Conservation (phyloP, 2,113 vertebrate species). For the Artemisiospiza belli region DNA sequence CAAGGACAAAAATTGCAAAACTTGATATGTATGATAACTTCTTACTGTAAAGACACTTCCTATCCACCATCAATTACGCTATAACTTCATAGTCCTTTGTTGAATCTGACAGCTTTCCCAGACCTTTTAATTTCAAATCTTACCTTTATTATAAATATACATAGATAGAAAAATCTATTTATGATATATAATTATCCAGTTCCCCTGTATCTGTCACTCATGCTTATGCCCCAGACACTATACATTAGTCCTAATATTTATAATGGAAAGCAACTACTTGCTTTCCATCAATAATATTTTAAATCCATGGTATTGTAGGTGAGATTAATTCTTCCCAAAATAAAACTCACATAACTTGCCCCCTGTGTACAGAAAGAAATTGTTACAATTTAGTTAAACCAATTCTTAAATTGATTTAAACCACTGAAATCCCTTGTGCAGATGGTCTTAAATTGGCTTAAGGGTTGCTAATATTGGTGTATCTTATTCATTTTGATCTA, state of each 20-base stretch:
- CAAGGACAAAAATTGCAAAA: background rate
- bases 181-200: background rate
- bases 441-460: constrained; percentile 17
- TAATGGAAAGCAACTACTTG: background rate
- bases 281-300: background rate
- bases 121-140: background rate
- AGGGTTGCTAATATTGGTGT: background rate
- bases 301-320: background rate
- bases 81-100: background rate
- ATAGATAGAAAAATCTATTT: background rate
- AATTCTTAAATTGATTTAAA: constrained; percentile 47
- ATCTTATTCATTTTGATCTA: constrained; percentile 18
- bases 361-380: background rate
- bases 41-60: background rate
- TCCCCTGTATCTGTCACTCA: background rate
- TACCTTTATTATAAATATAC: background rate
- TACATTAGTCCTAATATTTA: background rate
- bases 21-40: fast-evolving
- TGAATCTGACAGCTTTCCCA: background rate
- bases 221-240: background rate
- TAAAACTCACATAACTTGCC: background rate
- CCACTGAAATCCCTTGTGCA: constrained; percentile 1
- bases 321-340: background rate
- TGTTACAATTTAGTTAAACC: constrained; percentile 11
- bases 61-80: background rate